Base-by-base conservation (phyloP, 1,140 invertebrate species). In the Coelopa frigida region DNA sequence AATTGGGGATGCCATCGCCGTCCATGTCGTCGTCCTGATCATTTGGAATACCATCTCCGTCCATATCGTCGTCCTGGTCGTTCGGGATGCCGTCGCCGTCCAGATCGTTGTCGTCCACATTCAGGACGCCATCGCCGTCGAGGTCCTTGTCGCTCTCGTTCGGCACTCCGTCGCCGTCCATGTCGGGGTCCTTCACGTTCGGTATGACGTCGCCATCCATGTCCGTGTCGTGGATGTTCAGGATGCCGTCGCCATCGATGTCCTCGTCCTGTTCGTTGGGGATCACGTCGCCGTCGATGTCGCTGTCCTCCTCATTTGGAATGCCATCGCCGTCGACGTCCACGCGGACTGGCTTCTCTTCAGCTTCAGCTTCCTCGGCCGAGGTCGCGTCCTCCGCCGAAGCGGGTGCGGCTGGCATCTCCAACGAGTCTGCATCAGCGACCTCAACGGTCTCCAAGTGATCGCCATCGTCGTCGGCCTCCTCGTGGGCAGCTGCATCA, bases 1-100 rank as follows among this genome's bases (percentile, higher is more conserved):
- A 52, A 53, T 64, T 64, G 22, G 62, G 59, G 44, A 66, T 60
- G 51, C 62, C 69, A 57, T 70, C 68, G 52, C 72, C 72, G 56
- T 73, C 70, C 24, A 60, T 55, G 40, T 67, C 63, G 53, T 67
- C 57, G 49, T 61, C 57, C 45, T 65, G 50, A 46, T 57, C 56
- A 58, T 67, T 62, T 40, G 59, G 54, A 40, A 64, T 56, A 49
- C 74, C 75, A 43, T 46, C 40, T n/a, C 70, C 6, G 45, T 68
- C 72, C 5, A 63, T 70, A 26, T 51, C 47, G 6, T 64, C 3
- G 45, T 69, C 71, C 12, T 62, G 52, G 1, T 17, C 15, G 1
- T 59, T 59, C 2, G 71, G 38, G 46, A 66, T 65, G 45, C 55
- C 57, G 44, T 68, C 58, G 15, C 43, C 50, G 26, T 48, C 56